Base-by-base conservation (phyloP, 2,113 vertebrate species). In the Channa argus region DNA sequence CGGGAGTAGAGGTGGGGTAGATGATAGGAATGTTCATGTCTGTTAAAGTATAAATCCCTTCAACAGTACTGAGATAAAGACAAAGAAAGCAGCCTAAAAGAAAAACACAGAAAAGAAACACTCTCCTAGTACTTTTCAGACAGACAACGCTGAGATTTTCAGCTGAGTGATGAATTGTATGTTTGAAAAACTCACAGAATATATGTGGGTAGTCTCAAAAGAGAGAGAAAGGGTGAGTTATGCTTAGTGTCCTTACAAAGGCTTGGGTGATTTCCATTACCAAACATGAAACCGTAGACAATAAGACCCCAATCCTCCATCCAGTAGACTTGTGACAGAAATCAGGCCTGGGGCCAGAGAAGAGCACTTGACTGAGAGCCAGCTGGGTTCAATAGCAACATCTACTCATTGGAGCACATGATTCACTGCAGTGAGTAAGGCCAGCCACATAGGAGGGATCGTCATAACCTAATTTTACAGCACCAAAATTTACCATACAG, bases 391-490 rank as follows among this genome's bases (percentile, higher is more conserved):
- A 24, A 24, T 24, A 24, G 43, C 49, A 24, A 76, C 77, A 68
- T 81, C 69, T 59, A 65, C 83, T 90, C 86, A 68, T 84, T 61
- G 89, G 91, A 92, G 89, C 80, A 76, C 74, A 86, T 91, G 89
- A 91, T 85, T 91, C 85, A 91, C 71, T 86, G 83, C 76, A 79
- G 80, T 87, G 86, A 86, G 87, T 74, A 86, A 86, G 80, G 61
- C 78, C 73, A 76, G 62, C 84, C 82, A 3, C 84, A 82, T 64
- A 85, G 80, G 71, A 91, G 88, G 89, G 85, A 76, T 58, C 15
- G 55, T 92, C 89, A 91, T 49, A 73, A 77, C 82, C 87, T 92
- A 88, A 90, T 89, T 90, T 89, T 88, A 90, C 65, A 79, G 67
- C 61, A 8, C 77, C 73, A 34, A 63, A 64, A 77, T 79, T 78